Base-by-base conservation (phyloP, 2,797 vertebrate genomes). In the Coracias cyanogaster region DNA sequence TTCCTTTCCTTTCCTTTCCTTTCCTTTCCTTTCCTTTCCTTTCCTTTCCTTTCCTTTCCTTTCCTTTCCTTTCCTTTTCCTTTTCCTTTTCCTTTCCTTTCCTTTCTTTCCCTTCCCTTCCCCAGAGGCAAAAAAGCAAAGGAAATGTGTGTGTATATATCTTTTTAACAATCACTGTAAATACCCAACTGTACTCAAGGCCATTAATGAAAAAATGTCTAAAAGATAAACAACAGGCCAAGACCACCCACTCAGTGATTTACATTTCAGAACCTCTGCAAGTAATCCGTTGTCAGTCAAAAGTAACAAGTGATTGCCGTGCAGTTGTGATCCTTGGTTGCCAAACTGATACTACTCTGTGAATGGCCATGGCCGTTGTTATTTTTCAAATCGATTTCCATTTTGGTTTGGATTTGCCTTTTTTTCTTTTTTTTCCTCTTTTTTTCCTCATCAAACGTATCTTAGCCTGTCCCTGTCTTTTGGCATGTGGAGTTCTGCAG, bases 81-180 rank as follows among this genome's bases (percentile, higher is more conserved):
- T 17, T 10, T 43, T 65, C 85, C 64, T 14, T 73, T 9, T 11
- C 10, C 14, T 7, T 25, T 6, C 49, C 45, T 12, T 3, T 3
- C 17, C 25, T 10, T 9, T 13, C 5, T 6, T 49, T 72, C 69
- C 43, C 43, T 45, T 45, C 43, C 43, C 43, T 45, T 18, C 43
- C 43, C 43, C 15, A n/a, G 11, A 31, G 31, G 19, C 49, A 58
- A 43, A 35, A 54, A 66, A 71, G 14, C 31, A 82, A 86, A 91
- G 35, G 71, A 92, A 86, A 81, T 43, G 39, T 45, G 48, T 94
- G 76, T 82, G 82, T 84, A 85, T 71, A 67, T 83, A 37, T 70
- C 60, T 95, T 96, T 95, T 94, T 92, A 92, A 48, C 58, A 35
- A 13, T n/a, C 76, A 76, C 84, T 97, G 94, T 97, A 97, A 91